Conservation (phyloP, 2,797 vertebrate genomes). For the Myotis myotis region DNA sequence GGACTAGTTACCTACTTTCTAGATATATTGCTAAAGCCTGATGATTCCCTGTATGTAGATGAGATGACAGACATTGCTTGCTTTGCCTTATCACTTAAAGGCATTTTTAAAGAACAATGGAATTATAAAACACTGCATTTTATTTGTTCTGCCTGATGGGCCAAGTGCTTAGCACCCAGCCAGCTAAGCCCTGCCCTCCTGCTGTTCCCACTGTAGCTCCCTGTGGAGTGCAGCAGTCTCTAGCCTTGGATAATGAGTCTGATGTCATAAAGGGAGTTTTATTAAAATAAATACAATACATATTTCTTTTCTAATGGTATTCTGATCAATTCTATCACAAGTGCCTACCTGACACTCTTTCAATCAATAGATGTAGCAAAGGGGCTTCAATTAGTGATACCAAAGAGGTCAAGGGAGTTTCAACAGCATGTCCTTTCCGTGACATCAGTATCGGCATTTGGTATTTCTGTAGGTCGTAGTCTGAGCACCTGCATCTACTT, state of each 20-base stretch:
- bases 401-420: neutral
- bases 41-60: neutral
- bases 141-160: constrained; percentile 68
- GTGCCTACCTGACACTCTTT: constrained; percentile 23
- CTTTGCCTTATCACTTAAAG: constrained; percentile 43
- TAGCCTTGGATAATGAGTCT: constrained; percentile 76
- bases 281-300: constrained; percentile 75
- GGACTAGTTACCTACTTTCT: constrained; percentile 55
- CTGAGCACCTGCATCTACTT: neutral
- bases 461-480: neutral
- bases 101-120: constrained; percentile 57
- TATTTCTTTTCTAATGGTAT: constrained; percentile 56
- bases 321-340: constrained; percentile 50
- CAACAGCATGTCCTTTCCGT: neutral
- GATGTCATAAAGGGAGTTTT: constrained; percentile 76
- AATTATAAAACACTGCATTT: constrained; percentile 50
- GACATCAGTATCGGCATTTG: neutral
- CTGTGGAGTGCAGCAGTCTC: constrained; percentile 72
- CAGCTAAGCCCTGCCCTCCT: constrained; percentile 54
- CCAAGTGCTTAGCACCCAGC: constrained; percentile 59
- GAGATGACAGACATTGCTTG: constrained; percentile 29
- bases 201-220: constrained; percentile 70
- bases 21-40: neutral
- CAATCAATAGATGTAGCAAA: neutral
- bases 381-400: neutral